These are phyloP conservation scores for Hafferia zeledoni DNA, from an alignment of 2,797 vertebrate species.

Conservation along the genomic window DNA sequence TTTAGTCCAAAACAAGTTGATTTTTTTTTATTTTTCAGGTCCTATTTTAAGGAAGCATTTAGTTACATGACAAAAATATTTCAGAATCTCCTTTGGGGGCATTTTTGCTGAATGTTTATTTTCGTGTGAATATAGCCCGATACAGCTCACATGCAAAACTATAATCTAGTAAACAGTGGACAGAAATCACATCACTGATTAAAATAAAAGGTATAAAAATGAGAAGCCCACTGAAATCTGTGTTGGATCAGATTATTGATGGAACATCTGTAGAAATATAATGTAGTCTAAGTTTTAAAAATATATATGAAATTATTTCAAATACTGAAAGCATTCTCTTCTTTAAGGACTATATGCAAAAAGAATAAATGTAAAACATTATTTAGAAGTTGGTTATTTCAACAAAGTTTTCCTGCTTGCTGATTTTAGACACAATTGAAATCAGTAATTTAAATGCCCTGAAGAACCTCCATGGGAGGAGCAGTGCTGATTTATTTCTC, in stretches of 20 bases:
- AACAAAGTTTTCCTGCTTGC: neutral
- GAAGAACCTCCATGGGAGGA: neutral
- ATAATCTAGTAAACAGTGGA: neutral
- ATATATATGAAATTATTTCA: neutral
- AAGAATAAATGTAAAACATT: neutral
- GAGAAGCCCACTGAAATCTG: neutral
- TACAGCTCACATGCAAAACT: neutral
- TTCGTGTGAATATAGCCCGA: neutral
- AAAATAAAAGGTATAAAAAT: neutral
- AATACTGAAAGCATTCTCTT: neutral
- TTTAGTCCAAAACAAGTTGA: neutral
- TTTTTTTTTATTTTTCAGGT: neutral
- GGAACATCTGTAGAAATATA: neutral
- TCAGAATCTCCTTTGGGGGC: conserved; percentile 1
- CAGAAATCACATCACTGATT: neutral
- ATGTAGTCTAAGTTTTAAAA: neutral
- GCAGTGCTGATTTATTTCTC: neutral
- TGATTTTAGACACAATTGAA: neutral
- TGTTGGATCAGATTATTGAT: neutral
- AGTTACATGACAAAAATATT: neutral
- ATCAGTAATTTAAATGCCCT: neutral
- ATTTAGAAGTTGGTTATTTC: neutral
- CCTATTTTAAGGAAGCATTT: conserved; percentile 18
- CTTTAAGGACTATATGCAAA: neutral
- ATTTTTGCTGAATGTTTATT: neutral